Conservation (phyloP, 2,797 vertebrate genomes). For the Intellagama lesueurii region DNA sequence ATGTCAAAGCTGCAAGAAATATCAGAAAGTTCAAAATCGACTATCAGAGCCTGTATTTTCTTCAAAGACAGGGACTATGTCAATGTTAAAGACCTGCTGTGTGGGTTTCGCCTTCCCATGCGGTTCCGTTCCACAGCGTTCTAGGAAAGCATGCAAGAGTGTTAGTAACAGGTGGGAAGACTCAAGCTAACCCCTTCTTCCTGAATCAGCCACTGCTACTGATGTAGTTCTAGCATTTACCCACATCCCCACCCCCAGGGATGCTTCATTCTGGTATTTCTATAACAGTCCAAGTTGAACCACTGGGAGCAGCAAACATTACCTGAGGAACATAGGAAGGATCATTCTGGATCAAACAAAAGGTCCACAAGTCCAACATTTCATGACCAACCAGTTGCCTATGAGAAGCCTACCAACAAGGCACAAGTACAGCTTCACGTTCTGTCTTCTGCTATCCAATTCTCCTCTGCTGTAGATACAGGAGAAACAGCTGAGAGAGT, state of each 20-base stretch:
- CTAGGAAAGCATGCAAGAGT: neutral
- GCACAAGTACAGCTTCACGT: too few species aligned
- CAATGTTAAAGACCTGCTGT: neutral
- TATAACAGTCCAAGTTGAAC: too few species aligned
- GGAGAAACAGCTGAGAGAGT: too few species aligned
- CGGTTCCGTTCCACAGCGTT: neutral
- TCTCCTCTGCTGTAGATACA: too few species aligned
- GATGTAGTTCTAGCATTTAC: neutral
- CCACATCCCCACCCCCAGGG: neutral
- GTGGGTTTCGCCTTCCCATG: neutral
- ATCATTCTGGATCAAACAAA: too few species aligned
- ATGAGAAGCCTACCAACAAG: too few species aligned
- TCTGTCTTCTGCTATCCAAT: too few species aligned
- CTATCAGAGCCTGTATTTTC: neutral
- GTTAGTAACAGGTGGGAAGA: too few species aligned
- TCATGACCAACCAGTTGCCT: too few species aligned
- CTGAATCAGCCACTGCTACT: neutral
- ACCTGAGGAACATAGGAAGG: too few species aligned
- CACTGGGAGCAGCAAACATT: too few species aligned
- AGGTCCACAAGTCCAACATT: too few species aligned
- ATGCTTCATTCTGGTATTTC: neutral
- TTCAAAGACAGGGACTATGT: neutral
- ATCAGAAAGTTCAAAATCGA: conserved; percentile 13
- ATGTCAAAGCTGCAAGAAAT: conserved; percentile 9
- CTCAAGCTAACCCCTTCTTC: neutral